Evolutionary conservation across 1,140 invertebrate species (phyloP), one percentile per base, ranked within the genome.

Genomic region (Drosophila burlai): DNA sequence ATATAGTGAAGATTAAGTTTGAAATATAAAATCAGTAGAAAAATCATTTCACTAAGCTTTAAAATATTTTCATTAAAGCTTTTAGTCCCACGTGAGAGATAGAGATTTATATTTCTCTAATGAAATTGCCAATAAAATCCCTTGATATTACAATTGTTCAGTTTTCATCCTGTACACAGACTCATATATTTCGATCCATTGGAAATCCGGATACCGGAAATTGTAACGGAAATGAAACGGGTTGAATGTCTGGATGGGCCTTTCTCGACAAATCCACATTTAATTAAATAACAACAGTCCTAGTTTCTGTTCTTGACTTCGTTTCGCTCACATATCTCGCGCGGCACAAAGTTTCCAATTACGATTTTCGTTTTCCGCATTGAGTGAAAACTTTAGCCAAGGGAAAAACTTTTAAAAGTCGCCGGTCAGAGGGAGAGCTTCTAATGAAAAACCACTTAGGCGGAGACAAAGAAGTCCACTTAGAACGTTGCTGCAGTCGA

Each of bases 371-470:
- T 76, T 64, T 60, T 77, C 45, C 45, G 61, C 65, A 64, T 49
- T 67, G 50, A 75, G 65, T 47, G 40, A 62, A 78, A 82, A 83
- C 54, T 83, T 82, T 81, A 42, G 38, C 73, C 73, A 29, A 36
- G 24, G 16, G 16, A 18, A 72, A 80, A 73, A 66, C 57, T 62
- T 52, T 65, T 40, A 24, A 64, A 54, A 54, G 54, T 45, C 68
- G 50, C 46, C 26, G 34, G 36, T 26, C 54, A 73, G 66, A 21
- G 75, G 43, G 75, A 69, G 49, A 61, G 50, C 77, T 79, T 81
- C 77, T 79, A 81, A 79, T 89, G 85, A 90, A 90, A 87, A 81
- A 90, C 63, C 84, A 89, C 84, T 89, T 84, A 81, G 81, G 45
- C 81, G 40, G 40, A 66, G 69, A 83, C 84, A 87, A 68, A 76